A percentile compares a stretch with the other conserved stretches of the same genome.
Evolutionary conservation across 1,140 invertebrate species (phyloP).

Genomic region (Limonius californicus): DNA sequence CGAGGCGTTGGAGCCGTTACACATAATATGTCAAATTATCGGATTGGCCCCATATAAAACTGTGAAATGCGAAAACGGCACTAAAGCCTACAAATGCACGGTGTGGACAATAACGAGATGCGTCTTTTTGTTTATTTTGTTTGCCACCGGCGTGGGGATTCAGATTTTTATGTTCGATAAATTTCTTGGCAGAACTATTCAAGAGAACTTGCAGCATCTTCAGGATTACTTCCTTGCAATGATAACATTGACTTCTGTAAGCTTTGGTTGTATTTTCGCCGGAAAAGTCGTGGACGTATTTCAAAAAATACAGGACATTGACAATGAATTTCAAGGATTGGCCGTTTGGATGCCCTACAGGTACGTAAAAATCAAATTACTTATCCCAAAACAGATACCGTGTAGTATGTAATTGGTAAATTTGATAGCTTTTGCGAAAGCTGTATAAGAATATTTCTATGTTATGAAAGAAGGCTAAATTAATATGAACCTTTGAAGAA

Average conservation of each 20-base stretch:
- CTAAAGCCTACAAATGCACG: slow-evolving; percentile 1
- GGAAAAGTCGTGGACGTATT: slow-evolving; percentile 23
- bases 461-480: too few species aligned
- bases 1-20: slow-evolving; percentile 16
- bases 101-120: background rate
- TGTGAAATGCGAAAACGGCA: background rate
- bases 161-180: background rate
- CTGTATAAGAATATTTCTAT: too few species aligned
- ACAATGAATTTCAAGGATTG: slow-evolving; percentile 25
- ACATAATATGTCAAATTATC: slow-evolving; percentile 13
- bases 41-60: slow-evolving; percentile 23
- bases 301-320: slow-evolving; percentile 24
- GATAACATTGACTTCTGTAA: background rate
- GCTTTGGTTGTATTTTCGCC: slow-evolving; percentile 21
- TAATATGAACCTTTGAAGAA: too few species aligned
- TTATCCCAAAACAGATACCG: too few species aligned
- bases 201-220: background rate
- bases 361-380: slow-evolving; percentile 12
- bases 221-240: background rate
- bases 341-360: slow-evolving; percentile 23
- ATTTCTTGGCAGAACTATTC: background rate
- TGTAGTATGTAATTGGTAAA: too few species aligned
- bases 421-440: too few species aligned
- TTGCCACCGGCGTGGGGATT: background rate
- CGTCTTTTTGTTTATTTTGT: background rate